phyloP scores from a whole-genome alignment of 1,140 invertebrate species.

The Gryllus bimaculatus region DNA sequence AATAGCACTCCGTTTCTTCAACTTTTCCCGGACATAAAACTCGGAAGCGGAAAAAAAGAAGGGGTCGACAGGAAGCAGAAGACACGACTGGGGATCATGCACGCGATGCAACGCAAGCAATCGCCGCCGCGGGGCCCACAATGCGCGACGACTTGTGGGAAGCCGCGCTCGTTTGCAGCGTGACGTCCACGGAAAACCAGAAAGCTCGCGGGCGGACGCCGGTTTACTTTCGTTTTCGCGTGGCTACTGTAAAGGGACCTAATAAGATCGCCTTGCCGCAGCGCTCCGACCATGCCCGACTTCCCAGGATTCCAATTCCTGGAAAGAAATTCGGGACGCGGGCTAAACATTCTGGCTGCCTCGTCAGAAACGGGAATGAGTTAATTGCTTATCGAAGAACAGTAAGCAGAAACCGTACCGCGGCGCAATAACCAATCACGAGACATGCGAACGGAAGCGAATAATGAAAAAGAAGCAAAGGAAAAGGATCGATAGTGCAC shows the following conservation, averaged over 20 bases:
- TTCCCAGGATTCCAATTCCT: background rate
- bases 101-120: background rate
- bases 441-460: background rate
- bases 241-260: no score
- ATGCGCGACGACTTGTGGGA: background rate
- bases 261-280: no score
- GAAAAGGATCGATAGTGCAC: background rate
- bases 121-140: background rate
- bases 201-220: no score
- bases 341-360: background rate
- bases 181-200: no score
- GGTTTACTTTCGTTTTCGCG: no score
- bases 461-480: background rate
- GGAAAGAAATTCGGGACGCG: background rate
- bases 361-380: background rate
- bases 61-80: background rate
- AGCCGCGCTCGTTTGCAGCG: background rate
- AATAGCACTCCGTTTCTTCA: background rate
- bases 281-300: background rate
- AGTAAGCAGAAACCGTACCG: background rate
- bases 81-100: background rate
- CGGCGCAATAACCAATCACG: background rate
- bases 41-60: background rate
- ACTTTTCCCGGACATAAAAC: background rate
- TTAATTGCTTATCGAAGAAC: background rate